Evolutionary conservation across 2,113 vertebrate genomes (phyloP).

Genomic region (Bombycilla garrulus): DNA sequence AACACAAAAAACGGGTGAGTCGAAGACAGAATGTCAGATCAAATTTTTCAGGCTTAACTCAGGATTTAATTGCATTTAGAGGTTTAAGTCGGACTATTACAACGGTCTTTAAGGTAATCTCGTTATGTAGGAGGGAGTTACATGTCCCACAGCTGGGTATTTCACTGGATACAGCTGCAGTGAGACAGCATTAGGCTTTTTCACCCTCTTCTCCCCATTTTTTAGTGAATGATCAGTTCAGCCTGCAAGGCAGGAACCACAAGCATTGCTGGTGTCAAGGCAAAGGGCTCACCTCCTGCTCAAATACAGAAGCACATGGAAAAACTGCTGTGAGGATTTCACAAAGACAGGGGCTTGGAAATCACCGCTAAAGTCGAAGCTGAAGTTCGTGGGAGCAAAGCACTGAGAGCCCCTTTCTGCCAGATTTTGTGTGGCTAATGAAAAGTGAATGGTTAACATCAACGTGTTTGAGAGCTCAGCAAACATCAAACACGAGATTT

Average conservation of each 20-base stretch:
- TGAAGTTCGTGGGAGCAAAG: not conserved
- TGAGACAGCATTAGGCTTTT: not conserved
- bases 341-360: not conserved
- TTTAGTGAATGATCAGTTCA: not conserved
- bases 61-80: constrained; percentile 57
- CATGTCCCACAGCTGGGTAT: not conserved
- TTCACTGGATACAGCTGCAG: not conserved
- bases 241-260: not conserved
- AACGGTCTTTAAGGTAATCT: constrained; percentile 10
- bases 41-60: constrained; percentile 38
- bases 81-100: constrained; percentile 15
- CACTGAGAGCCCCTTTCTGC: not conserved
- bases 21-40: constrained; percentile 28
- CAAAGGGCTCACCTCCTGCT: not conserved
- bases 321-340: not conserved
- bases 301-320: not conserved
- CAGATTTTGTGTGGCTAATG: not conserved
- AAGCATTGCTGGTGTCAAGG: accelerated
- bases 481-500: accelerated
- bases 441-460: accelerated
- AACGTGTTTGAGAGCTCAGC: not conserved
- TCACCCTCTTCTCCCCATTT: not conserved
- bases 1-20: not conserved
- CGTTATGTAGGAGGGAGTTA: not conserved
- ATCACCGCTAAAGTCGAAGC: accelerated